Base-by-base conservation (phyloP, 1,140 invertebrate species). In the Palaemon carinicauda region DNA sequence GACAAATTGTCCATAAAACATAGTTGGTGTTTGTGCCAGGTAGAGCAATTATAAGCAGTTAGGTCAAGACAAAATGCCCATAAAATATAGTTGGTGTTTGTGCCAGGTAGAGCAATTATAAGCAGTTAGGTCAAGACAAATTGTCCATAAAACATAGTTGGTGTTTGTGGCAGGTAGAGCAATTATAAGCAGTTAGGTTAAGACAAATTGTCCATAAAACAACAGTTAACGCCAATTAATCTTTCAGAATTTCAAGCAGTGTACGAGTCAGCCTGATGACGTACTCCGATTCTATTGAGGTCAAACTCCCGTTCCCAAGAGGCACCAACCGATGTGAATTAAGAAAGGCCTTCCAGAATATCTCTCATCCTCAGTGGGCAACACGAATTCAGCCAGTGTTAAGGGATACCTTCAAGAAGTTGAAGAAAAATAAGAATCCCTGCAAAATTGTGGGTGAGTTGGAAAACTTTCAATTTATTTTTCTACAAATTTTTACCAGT, bases 391-490 rank as follows among this genome's bases (percentile, higher is more conserved):
- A 89, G 73, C 77, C 81, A 1, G 88, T 89, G 2, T 54, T 89
- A 19, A 80, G 86, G 33, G 88, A 87, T 9, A 73, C 74, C 17
- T 87, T 89, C 54, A 89, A 89, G 78, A 89, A 82, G 52, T 87
- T 89, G 21, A 87, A 79, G 53, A 89, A 89, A 53, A 85, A 86
- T n/a, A 80, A 81, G 31, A 51, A 53, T 9, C 17, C 21, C 7
- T 89, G 88, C 78, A 89, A 87, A 85, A 54, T 89, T 31, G 9
- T 89, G 27, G 87, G 88, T 89, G 21, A 89, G 88, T 83, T 27
- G 19, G 27, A 15, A 19, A 53, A 14, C 17, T 50, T 15, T 77
- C n/a, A 24, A 10, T 52, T n/a, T 65, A 33, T 51, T 19, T 29
- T 80, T 29, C 19, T 33, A n/a, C 27, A 24, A 9, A 17, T 50